Evolutionary conservation across 2,888 invertebrate genomes (phyloP).

Genomic region (Busseola fusca): DNA sequence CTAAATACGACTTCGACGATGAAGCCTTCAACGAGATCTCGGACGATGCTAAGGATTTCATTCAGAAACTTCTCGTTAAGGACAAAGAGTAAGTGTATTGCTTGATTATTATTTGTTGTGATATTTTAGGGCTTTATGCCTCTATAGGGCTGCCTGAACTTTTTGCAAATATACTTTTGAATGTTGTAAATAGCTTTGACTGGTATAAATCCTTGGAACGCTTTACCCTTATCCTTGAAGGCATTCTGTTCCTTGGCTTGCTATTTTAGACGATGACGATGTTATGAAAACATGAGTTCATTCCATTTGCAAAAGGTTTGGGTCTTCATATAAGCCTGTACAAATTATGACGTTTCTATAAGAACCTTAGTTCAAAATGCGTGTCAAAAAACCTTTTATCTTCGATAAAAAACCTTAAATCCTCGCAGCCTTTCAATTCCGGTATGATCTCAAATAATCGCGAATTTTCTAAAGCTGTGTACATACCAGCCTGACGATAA

Average conservation of each 20-base stretch:
- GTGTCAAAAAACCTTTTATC: slow-evolving; percentile 28
- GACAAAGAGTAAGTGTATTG: slow-evolving; percentile 94
- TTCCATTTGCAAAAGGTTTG: slow-evolving; percentile 43
- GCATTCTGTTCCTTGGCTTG: background rate
- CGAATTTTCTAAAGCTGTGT: slow-evolving; percentile 63
- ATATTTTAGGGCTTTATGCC: slow-evolving; percentile 21
- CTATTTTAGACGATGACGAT: background rate
- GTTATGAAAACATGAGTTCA: background rate
- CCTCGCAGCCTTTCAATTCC: slow-evolving; percentile 46
- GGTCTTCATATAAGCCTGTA: slow-evolving; percentile 24
- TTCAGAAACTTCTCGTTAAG: slow-evolving; percentile 96
- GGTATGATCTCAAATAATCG: slow-evolving; percentile 36
- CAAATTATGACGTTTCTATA: slow-evolving; percentile 28
- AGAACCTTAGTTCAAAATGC: slow-evolving; percentile 45
- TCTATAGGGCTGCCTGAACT: slow-evolving; percentile 24
- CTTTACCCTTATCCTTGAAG: background rate
- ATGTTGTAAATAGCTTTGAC: slow-evolving; percentile 5
- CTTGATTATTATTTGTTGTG: slow-evolving; percentile 46
- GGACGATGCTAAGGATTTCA: slow-evolving; percentile 98
- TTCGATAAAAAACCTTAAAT: slow-evolving; percentile 21
- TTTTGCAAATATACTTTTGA: slow-evolving; percentile 39
- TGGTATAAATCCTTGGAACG: slow-evolving; percentile 1
- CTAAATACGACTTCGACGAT: slow-evolving; percentile 99
- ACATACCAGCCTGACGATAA: slow-evolving; percentile 80
- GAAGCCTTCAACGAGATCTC: slow-evolving; percentile 98